Evolutionary conservation across 2,797 vertebrate species (phyloP).

Genomic region (Manis javanica): DNA sequence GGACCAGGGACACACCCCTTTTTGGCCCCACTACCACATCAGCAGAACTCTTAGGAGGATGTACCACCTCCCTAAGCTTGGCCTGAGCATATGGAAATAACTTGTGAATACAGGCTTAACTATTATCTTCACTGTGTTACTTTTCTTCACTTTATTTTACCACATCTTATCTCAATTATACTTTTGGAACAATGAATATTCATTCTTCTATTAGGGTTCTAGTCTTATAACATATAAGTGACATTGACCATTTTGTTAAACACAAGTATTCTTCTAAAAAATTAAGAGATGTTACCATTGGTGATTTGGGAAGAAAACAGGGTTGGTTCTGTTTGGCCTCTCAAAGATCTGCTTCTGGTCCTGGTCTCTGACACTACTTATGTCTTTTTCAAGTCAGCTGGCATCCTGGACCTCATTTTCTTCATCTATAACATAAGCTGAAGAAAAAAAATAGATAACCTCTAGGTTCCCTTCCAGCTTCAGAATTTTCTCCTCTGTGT

Average conservation of each 20-base stretch:
- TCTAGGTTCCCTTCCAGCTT: neutral
- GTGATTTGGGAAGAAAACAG: neutral
- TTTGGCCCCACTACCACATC: neutral
- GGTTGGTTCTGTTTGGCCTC: neutral
- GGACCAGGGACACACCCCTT: neutral
- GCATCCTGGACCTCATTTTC: neutral
- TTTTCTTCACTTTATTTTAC: neutral
- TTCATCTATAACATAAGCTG: neutral
- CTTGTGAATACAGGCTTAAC: neutral
- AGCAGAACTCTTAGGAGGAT: neutral
- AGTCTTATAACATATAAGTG: neutral
- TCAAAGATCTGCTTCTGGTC: neutral
- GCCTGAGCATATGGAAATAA: neutral
- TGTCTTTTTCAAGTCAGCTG: neutral
- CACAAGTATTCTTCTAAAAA: neutral
- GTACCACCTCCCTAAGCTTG: neutral
- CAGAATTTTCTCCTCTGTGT: neutral
- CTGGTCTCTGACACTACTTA: neutral
- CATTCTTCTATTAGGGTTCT: neutral
- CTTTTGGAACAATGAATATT: conserved; percentile 41
- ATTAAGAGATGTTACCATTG: neutral
- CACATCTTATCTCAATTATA: neutral
- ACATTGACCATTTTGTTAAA: neutral
- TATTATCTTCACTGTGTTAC: neutral
- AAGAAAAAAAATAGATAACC: neutral